Conservation (phyloP, 2,113 vertebrate species). For the Onychostruthus taczanowskii region DNA sequence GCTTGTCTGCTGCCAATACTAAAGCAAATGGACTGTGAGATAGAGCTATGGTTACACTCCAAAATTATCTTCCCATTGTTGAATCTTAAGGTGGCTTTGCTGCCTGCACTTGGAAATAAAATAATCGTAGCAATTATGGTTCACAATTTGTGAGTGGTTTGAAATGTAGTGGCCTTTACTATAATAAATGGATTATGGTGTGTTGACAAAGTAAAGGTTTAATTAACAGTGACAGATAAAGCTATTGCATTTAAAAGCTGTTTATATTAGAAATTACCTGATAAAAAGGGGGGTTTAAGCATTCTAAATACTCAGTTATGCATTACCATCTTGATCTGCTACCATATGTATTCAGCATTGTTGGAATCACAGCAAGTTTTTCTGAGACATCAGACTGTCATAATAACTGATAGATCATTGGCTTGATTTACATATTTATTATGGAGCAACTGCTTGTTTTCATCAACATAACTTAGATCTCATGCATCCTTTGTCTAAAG, state of each 20-base stretch:
- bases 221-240: slow-evolving; percentile 86
- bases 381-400: slow-evolving; percentile 11
- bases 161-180: slow-evolving; percentile 81
- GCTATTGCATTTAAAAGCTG: slow-evolving; percentile 66
- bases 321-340: slow-evolving; percentile 46
- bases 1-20: slow-evolving; percentile 65
- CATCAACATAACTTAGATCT: slow-evolving; percentile 35
- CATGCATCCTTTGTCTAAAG: slow-evolving; percentile 29
- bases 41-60: slow-evolving; percentile 55
- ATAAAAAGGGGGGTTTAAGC: slow-evolving; percentile 67
- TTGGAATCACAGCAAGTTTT: slow-evolving; percentile 36
- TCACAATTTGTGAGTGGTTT: slow-evolving; percentile 82
- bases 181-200: slow-evolving; percentile 84
- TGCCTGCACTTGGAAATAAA: slow-evolving; percentile 79
- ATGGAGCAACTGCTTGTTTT: slow-evolving; percentile 6
- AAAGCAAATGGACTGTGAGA: slow-evolving; percentile 75
- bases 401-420: slow-evolving; percentile 42
- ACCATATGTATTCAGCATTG: slow-evolving; percentile 40
- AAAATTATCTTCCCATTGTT: slow-evolving; percentile 58
- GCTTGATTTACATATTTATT: slow-evolving; percentile 40
- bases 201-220: slow-evolving; percentile 86
- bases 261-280: slow-evolving; percentile 75
- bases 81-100: slow-evolving; percentile 68
- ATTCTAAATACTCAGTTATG: slow-evolving; percentile 45
- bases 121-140: slow-evolving; percentile 80